Base-by-base conservation (phyloP, 2,113 vertebrate genomes). In the Pitta sordida region DNA sequence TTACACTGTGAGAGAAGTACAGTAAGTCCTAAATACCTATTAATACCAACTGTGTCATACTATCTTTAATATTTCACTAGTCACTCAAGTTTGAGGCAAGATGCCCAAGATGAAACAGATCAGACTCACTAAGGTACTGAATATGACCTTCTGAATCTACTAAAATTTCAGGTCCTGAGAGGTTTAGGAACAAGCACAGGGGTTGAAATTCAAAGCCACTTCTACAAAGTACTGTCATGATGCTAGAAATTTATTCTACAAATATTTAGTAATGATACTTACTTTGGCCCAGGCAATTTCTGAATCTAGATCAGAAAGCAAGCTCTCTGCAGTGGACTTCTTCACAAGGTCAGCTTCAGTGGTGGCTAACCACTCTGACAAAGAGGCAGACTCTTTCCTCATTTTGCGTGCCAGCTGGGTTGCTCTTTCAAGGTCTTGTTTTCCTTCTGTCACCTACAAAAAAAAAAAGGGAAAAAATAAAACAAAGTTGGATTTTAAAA, bases 271-370 rank as follows among this genome's bases (percentile, higher is more conserved):
- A 48, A 60, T 27, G 3, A 6, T 13, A 94, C 98, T 98, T 96
- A 99, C 99, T 93, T 99, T 99, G 22, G 99, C 98, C 99, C 99
- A 99, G 32, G 97, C 97, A 62, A 99, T 98, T 96, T 99, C 99
- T 23, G 97, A 85, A 70, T 99, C 98, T 11, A 99, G 97, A 91
- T 99, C 98, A 17, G 98, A 97, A 44, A 98, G 98, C 97, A 98
- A 98, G 87, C 98, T 97, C 82, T 98, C 98, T 2, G 98, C 95
- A 78, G 97, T 90, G 46, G 99, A 98, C 91, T 99, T 99, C 94
- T 98, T 98, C 60, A 99, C 98, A 0, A 99, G 94, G 52, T 98
- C 97, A 13, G 97, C 91, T 92, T 99, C 98, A 2, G 97, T 98
- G 44, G 93, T 79, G 34, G 93, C 96, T 52, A 99, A 98, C 99